Evolutionary conservation across 1,140 invertebrate species (phyloP).

Genomic region (Trigoniulus corallinus): DNA sequence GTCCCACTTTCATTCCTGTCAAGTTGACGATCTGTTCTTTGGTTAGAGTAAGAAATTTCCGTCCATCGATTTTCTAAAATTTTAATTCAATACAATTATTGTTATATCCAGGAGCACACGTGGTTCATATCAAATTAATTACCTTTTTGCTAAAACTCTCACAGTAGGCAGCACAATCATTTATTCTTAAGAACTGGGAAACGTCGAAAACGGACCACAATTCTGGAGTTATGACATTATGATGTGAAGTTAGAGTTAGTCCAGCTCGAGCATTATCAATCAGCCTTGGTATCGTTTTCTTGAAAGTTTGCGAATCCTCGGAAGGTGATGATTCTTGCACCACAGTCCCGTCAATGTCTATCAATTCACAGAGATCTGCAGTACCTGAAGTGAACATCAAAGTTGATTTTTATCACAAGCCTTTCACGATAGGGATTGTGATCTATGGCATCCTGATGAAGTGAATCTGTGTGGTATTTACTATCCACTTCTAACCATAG

Average conservation of each 20-base stretch:
- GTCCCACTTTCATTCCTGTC: slow-evolving; percentile 82
- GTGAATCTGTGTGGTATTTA: no score
- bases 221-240: slow-evolving; percentile 27
- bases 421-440: no score
- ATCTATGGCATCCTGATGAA: no score
- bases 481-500: no score
- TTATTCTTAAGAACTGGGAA: slow-evolving; percentile 66
- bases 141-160: slow-evolving; percentile 62
- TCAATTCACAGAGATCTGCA: no score
- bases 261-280: background rate
- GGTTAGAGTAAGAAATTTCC: slow-evolving; percentile 53
- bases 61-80: slow-evolving; percentile 56
- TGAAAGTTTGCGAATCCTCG: background rate
- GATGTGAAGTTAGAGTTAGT: background rate
- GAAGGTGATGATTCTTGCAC: background rate
- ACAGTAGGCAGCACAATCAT: slow-evolving; percentile 77
- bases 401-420: no score
- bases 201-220: slow-evolving; percentile 71
- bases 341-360: background rate
- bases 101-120: no score
- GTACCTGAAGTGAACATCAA: no score
- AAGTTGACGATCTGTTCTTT: slow-evolving; percentile 80
- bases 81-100: slow-evolving; percentile 13
- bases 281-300: slow-evolving; percentile 9
- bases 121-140: slow-evolving; percentile 16